Conservation (phyloP, 2,888 invertebrate species). For the Thymelicus lineola region DNA sequence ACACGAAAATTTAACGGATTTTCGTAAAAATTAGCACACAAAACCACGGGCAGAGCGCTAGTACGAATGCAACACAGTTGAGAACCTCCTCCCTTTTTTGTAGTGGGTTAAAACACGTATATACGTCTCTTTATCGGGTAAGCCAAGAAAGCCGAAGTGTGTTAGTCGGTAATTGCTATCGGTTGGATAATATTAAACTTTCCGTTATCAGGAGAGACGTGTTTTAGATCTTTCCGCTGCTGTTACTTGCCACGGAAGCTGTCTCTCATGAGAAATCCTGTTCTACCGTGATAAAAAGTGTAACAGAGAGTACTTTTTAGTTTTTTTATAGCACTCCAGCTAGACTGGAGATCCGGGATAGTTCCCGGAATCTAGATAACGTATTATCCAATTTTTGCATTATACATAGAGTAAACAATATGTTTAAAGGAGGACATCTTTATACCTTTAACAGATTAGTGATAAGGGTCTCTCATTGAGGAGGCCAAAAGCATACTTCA, state of each 20-base stretch:
- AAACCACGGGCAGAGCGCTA: too few species aligned
- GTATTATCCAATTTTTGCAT: not conserved
- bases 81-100: too few species aligned
- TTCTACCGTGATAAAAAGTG: conserved; percentile 11
- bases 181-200: not conserved
- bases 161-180: conserved; percentile 10
- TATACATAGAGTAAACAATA: not conserved
- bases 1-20: too few species aligned
- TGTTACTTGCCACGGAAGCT: conserved; percentile 22
- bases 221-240: conserved; percentile 24
- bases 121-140: conserved; percentile 8
- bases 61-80: too few species aligned
- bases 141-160: conserved; percentile 2
- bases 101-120: not conserved
- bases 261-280: conserved; percentile 28
- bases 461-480: too few species aligned
- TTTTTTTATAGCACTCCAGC: not conserved
- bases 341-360: not conserved
- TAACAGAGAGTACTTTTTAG: conserved; percentile 4
- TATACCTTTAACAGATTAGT: too few species aligned
- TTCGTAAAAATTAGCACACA: too few species aligned
- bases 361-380: not conserved
- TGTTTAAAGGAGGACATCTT: too few species aligned
- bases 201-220: conserved; percentile 4
- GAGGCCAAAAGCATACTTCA: too few species aligned